Evolutionary conservation across 2,113 vertebrate species (phyloP).

Genomic region (Madoqua kirkii): DNA sequence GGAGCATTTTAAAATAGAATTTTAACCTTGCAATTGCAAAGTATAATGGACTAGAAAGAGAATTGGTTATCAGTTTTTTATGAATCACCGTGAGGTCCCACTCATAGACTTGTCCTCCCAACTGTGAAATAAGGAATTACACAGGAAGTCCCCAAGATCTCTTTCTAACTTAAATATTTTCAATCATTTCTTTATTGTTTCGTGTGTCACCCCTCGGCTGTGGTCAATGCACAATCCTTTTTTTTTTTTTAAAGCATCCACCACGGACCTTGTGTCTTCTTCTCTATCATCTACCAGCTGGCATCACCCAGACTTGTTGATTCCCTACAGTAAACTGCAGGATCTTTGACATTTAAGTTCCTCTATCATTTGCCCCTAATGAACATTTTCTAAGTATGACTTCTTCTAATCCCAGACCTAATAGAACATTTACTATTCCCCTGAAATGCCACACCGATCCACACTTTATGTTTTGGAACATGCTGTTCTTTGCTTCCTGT

Average conservation of each 20-base stretch:
- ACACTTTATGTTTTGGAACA: not conserved
- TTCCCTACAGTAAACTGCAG: not conserved
- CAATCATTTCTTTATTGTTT: not conserved
- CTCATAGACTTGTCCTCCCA: not conserved
- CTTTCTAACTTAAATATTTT: not conserved
- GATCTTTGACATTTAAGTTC: not conserved
- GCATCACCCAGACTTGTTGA: not conserved
- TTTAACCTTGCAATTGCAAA: not conserved
- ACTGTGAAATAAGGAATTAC: not conserved
- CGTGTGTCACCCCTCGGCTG: not conserved
- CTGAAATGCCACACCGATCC: not conserved
- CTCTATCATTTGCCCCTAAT: not conserved
- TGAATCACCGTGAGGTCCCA: not conserved
- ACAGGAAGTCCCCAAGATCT: not conserved
- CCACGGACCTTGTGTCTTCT: not conserved
- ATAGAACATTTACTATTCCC: not conserved
- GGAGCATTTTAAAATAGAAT: constrained; percentile 1
- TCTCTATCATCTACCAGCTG: not conserved
- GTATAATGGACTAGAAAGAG: not conserved
- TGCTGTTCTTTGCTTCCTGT: not conserved
- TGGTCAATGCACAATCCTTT: not conserved
- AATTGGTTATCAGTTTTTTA: not conserved
- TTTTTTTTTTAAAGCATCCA: not conserved
- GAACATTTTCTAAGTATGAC: not conserved
- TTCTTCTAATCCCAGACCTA: not conserved